A percentile compares a stretch with the other conserved stretches of the same genome.
phyloP scores from a whole-genome alignment of 2,113 vertebrate genomes.

The Copsychus sechellarum region DNA sequence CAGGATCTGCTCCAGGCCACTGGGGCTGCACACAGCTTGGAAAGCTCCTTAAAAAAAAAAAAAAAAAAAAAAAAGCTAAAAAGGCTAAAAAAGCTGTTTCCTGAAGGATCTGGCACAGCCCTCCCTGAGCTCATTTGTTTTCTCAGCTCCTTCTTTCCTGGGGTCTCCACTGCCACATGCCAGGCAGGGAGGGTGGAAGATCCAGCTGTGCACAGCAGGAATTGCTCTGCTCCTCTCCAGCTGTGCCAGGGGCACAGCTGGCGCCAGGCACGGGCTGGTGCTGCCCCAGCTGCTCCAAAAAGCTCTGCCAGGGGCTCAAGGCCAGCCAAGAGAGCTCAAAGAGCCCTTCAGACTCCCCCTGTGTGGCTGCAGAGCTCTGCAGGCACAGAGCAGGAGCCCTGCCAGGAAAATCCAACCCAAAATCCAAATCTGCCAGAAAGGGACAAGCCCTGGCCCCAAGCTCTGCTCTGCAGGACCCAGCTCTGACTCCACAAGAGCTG shows the following conservation, averaged over 20 bases:
- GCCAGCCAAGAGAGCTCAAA: neutral
- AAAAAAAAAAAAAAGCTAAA: too few species aligned
- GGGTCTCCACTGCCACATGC: constrained; percentile 1
- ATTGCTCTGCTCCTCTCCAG: neutral
- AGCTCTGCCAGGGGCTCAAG: neutral
- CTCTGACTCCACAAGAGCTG: neutral
- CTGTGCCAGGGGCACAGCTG: neutral
- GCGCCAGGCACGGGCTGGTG: neutral
- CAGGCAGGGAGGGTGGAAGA: rapidly evolving
- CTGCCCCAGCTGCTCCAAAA: neutral
- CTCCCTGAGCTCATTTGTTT: constrained; percentile 53
- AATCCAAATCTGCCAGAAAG: neutral
- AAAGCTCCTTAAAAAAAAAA: neutral
- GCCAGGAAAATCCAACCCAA: neutral
- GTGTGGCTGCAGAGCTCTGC: neutral
- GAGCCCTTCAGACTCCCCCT: neutral
- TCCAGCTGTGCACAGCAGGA: neutral
- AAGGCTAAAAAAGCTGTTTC: constrained; percentile 15
- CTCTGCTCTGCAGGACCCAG: neutral
- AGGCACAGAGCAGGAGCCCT: neutral
- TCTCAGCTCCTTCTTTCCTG: constrained; percentile 29
- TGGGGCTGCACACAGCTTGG: constrained; percentile 17
- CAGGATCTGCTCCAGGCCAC: constrained; percentile 51
- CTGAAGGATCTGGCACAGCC: constrained; percentile 58
- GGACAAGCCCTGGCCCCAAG: neutral